A percentile compares a stretch with the other conserved stretches of the same genome.
phyloP scores from a whole-genome alignment of 2,113 vertebrate genomes.

The Actinemys pallida region DNA sequence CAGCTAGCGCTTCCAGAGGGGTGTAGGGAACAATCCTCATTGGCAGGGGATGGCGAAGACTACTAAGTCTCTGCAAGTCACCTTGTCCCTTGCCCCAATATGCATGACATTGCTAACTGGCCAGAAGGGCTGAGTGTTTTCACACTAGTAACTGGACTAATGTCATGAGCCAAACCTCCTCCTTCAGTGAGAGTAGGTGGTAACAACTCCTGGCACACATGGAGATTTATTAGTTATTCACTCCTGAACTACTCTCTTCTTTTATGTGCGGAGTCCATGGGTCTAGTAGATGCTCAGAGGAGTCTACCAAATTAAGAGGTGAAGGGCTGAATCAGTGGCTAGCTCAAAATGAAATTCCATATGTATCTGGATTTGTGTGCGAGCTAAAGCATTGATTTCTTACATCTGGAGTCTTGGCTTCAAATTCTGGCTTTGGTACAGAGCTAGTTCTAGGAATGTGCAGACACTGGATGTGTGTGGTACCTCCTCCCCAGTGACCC shows the following conservation, averaged over 20 bases:
- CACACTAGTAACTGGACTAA: no score
- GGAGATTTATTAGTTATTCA: background rate
- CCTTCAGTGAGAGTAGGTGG: background rate
- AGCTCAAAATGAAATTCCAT: background rate
- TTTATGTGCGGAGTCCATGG: background rate
- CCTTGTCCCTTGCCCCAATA: background rate
- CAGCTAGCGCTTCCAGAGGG: background rate
- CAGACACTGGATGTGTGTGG: background rate
- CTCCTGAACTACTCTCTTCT: background rate
- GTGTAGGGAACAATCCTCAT: background rate
- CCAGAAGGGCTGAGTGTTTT: background rate
- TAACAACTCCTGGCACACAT: background rate
- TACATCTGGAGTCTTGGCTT: background rate
- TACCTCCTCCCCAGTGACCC: background rate
- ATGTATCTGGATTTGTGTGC: background rate
- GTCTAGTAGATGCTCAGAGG: background rate
- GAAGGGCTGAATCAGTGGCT: background rate
- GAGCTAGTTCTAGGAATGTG: background rate
- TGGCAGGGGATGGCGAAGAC: background rate
- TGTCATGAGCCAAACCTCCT: background rate
- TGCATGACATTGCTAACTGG: background rate
- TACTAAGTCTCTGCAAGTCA: background rate
- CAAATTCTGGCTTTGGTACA: background rate
- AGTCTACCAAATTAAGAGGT: background rate
- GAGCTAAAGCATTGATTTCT: background rate